These are phyloP conservation scores for Plectropomus leopardus DNA, from an alignment of 2,113 vertebrate genomes.

Conservation along the genomic window DNA sequence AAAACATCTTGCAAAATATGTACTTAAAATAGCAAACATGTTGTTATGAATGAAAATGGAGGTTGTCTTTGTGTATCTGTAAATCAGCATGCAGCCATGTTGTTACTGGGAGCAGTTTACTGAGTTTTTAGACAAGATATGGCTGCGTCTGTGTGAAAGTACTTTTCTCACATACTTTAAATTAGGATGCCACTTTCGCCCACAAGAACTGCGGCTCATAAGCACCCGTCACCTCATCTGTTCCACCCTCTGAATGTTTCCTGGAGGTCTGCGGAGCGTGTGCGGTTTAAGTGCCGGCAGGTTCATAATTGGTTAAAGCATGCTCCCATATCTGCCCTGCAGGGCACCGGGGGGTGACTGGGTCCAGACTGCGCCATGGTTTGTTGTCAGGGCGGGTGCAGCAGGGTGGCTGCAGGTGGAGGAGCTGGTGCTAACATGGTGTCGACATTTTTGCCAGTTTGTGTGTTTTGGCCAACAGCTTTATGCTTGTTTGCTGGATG, in stretches of 20 bases:
- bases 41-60: neutral
- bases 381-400: conserved; percentile 20
- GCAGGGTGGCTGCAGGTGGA: neutral
- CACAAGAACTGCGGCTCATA: neutral
- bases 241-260: conserved; percentile 1
- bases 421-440: conserved; percentile 33
- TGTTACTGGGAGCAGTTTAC: neutral
- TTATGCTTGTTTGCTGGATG: conserved; percentile 45
- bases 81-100: neutral
- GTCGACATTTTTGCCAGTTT: conserved; percentile 46
- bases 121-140: neutral
- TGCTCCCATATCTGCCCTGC: conserved; percentile 21
- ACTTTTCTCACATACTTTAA: conserved; percentile 20
- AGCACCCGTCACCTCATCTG: neutral
- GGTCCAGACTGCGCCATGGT: conserved; percentile 23
- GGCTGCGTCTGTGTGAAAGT: neutral
- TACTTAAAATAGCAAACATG: neutral
- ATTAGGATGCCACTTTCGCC: conserved; percentile 7
- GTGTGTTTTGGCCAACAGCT: conserved; percentile 45
- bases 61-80: no score
- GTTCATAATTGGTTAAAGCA: conserved; percentile 37
- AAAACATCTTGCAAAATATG: neutral
- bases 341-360: conserved; percentile 15
- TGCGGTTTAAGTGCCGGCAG: conserved; percentile 3
- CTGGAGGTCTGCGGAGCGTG: neutral